Base-by-base conservation (phyloP, 2,888 invertebrate species). In the Agrilus mali region DNA sequence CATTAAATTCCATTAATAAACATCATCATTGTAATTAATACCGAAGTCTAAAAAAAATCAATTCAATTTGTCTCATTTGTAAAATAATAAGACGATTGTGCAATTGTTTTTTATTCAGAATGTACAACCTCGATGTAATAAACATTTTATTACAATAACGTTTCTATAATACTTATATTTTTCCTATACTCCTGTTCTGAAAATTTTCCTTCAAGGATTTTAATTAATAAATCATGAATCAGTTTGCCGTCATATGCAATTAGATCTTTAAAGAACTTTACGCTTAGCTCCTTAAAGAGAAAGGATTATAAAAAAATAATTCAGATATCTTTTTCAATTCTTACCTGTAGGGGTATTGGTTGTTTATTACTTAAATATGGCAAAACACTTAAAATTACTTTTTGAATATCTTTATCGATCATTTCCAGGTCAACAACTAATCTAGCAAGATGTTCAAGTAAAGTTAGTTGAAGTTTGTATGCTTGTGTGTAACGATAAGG, bases 341-440 rank as follows among this genome's bases (percentile, higher is more conserved):
- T 54, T 57, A 81, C 82, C 72, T 82, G 82, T 47, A 83, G 63
- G 3, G 72, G 70, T 44, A 68, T 65, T 13, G 82, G 78, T 58
- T 83, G 82, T 44, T 71, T 69, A 43, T 64, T 63, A 47, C 72
- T 75, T 20, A 83, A 65, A 59, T 82, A 83, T 0, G 62, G 54
- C 13, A 69, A 60, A 10, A 69, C 67, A 7, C 66, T 61, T 3
- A 52, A 52, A 58, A 78, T 64, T 14, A 75, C 61, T 22, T 50
- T 58, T 46, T 64, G 60, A 22, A 75, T 56, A 16, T 63, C 54
- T 2, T 59, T 58, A 40, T 70, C 75, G 2, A 61, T 59, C 8
- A 78, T 56, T 43, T 63, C 64, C 47, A 81, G 61, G 53, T 73
- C 57, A 0, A 55, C 58, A 3, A 69, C 65, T 1, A 80, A 60